Conservation (phyloP, 2,888 invertebrate species). For the Platycheirus albimanus region DNA sequence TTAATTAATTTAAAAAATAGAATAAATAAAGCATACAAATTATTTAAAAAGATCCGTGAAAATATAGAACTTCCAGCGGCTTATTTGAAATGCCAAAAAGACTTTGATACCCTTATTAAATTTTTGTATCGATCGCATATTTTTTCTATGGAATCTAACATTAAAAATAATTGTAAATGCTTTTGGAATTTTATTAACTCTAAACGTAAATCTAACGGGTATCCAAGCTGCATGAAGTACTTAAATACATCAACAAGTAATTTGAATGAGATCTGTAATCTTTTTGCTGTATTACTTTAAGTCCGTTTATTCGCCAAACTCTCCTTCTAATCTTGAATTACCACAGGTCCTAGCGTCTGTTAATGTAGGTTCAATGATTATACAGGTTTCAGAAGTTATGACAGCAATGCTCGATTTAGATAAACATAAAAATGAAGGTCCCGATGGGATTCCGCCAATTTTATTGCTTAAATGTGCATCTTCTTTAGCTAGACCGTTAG, state of each 20-base stretch:
- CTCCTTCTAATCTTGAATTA: background rate
- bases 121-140: background rate
- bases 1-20: background rate
- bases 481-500: no score
- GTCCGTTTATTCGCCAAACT: background rate
- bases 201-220: slow-evolving; percentile 11
- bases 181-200: background rate
- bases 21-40: background rate
- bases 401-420: background rate
- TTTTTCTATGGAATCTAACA: background rate
- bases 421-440: no score
- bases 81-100: slow-evolving; percentile 1
- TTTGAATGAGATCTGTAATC: background rate
- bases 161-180: background rate
- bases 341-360: background rate
- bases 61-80: no score
- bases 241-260: background rate
- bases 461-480: no score
- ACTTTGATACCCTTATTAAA: background rate
- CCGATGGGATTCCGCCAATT: no score
- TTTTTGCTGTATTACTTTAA: background rate
- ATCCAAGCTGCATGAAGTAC: slow-evolving; percentile 7
- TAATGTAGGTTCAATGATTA: background rate
- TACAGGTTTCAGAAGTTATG: background rate
- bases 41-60: background rate